Percentiles rank a stretch among this genome's conserved stretches.
These are phyloP conservation scores for Atta colombica DNA, from an alignment of 1,140 invertebrate genomes.

Conservation along the genomic window DNA sequence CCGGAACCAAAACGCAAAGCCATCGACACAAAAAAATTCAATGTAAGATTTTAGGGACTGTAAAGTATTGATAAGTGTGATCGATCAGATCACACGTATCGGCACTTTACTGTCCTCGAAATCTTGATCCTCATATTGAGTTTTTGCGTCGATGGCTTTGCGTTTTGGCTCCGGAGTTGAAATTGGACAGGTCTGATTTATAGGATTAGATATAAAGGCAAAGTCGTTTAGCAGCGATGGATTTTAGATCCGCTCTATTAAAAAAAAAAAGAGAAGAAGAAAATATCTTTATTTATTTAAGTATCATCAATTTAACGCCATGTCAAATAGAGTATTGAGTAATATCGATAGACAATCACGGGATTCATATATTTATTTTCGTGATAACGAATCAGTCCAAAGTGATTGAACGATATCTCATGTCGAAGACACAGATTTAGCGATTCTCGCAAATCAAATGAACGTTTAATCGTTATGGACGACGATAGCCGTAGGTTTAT, in stretches of 20 bases:
- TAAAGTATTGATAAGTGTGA: too few relatives aligned
- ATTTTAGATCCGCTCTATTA: neutral
- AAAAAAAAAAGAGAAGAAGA: neutral
- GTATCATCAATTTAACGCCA: neutral
- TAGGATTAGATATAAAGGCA: neutral
- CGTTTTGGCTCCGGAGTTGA: too few relatives aligned
- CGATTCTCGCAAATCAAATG: neutral
- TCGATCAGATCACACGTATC: too few relatives aligned
- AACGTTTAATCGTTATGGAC: neutral
- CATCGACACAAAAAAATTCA: too few relatives aligned
- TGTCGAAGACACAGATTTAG: neutral
- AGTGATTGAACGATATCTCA: constrained; percentile 10
- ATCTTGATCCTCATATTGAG: too few relatives aligned
- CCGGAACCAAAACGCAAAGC: too few relatives aligned
- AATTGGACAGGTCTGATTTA: neutral
- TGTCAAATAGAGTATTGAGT: neutral
- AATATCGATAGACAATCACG: neutral
- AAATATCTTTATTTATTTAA: constrained; percentile 31
- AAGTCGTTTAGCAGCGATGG: neutral
- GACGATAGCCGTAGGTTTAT: neutral
- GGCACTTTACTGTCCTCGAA: too few relatives aligned
- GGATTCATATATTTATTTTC: neutral
- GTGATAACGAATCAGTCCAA: neutral
- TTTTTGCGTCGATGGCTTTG: too few relatives aligned
- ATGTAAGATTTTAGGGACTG: too few relatives aligned